These are phyloP conservation scores for Leptinotarsa lineolata DNA, from an alignment of 1,140 invertebrate genomes.

Conservation along the genomic window DNA sequence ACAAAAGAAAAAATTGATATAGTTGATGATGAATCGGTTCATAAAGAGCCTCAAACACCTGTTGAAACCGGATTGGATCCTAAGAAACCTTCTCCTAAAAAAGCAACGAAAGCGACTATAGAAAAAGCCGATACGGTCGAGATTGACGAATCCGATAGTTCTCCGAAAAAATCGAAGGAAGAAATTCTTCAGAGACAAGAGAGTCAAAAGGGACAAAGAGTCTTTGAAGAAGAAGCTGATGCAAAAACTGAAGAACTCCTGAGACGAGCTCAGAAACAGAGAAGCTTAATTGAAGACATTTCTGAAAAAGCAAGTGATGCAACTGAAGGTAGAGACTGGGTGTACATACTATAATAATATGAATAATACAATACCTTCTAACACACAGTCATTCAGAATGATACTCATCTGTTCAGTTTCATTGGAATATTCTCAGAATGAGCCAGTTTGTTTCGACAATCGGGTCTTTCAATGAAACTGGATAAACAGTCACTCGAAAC, in stretches of 20 bases:
- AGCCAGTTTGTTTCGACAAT: no score
- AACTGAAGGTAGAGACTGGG: conserved; percentile 40
- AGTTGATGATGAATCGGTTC: conserved; percentile 25
- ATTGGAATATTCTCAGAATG: no score
- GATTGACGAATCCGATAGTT: conserved; percentile 37
- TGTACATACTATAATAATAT: neutral
- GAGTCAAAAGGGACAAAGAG: conserved; percentile 44
- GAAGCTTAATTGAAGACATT: conserved; percentile 71
- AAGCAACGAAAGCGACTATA: conserved; percentile 27
- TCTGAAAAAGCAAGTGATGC: conserved; percentile 64
- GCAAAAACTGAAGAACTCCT: conserved; percentile 66
- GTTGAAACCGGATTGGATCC: conserved; percentile 26
- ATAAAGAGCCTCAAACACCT: conserved; percentile 50
- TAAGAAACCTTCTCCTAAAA: conserved; percentile 30
- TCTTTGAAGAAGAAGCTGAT: conserved; percentile 57
- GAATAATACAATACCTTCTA: neutral
- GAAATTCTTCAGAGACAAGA: conserved; percentile 45
- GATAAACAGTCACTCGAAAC: no score
- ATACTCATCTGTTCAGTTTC: no score
- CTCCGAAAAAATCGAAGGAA: conserved; percentile 62
- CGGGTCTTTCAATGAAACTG: no score
- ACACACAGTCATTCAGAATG: no score
- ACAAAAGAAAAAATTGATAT: conserved; percentile 32
- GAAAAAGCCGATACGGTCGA: conserved; percentile 31
- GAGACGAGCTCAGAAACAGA: conserved; percentile 67